Evolutionary conservation across 2,797 vertebrate genomes (phyloP), one percentile per base, ranked within the genome.

Genomic region (Rhodeus uyekii): DNA sequence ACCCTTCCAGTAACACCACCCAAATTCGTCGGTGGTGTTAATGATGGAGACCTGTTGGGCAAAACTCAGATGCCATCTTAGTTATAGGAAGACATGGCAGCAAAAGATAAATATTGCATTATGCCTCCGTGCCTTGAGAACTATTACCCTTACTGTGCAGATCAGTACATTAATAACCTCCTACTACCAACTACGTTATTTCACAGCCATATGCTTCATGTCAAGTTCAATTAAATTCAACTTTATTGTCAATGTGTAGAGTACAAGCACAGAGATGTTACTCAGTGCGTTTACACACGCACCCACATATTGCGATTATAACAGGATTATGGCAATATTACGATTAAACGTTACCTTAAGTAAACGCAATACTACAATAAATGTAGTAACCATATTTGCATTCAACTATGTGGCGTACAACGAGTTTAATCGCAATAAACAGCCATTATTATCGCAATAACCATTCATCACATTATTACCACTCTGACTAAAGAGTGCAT

Each of bases 11-110:
- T 32, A 61, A 58, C 64, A 90, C 89, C 83, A 10, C 88, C 88
- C 89, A 89, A 90, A 81, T 76, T 81, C 46, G 42, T 78, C 90
- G 90, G 91, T 81, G 50, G 88, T 67, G 91, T 67, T 67, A 79
- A 42, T 27, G 77, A 79, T 53, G 29, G 46, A 73, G 77, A 55
- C 64, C 46, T 39, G 63, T 39, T 39, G 88, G 79, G 53, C 60
- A 83, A 36, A 38, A 63, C 39, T 78, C 76, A 46, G 69, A 53
- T 64, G 82, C 58, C 78, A 73, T 63, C 27, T 48, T 61, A 58
- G 68, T 55, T 13, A n/a, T 13, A 73, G 50, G 46, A 73, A 73
- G 46, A 72, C 29, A 34, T 27, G n/a, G 53, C 14, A 29, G 55
- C 55, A n/a, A 34, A 50, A 13, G 18, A 22, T 2, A 48, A 32